phyloP scores from a whole-genome alignment of 2,113 vertebrate species.

The Reinhardtius hippoglossoides region DNA sequence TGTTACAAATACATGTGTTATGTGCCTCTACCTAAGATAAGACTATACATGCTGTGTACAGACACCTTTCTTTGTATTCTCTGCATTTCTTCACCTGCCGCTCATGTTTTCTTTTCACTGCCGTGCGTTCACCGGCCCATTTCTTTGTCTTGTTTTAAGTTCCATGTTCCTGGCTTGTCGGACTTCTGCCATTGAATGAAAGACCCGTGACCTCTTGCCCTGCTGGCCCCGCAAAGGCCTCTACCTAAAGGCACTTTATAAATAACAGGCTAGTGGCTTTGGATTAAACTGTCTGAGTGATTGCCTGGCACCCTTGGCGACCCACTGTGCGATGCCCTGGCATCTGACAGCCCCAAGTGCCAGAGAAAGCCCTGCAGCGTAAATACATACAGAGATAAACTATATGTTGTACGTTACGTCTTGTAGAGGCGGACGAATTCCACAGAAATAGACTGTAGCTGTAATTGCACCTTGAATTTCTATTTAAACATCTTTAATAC shows the following conservation, averaged over 20 bases:
- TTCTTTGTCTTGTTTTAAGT: constrained; percentile 9
- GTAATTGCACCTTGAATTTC: not conserved
- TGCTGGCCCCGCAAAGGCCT: constrained; percentile 45
- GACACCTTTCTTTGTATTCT: constrained; percentile 25
- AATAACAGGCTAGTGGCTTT: constrained; percentile 80
- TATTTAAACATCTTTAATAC: not conserved
- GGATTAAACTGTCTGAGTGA: constrained; percentile 79
- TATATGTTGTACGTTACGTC: not conserved
- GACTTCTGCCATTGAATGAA: constrained; percentile 25
- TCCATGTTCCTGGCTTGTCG: constrained; percentile 14
- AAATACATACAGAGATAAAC: constrained; percentile 12
- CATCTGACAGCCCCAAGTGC: constrained; percentile 47
- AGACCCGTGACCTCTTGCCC: constrained; percentile 67
- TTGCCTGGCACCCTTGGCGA: constrained; percentile 65
- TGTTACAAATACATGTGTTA: constrained; percentile 51
- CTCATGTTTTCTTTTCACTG: constrained; percentile 26
- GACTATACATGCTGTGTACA: constrained; percentile 11
- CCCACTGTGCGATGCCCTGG: constrained; percentile 69
- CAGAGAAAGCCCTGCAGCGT: constrained; percentile 33
- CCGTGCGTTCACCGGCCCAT: constrained; percentile 1
- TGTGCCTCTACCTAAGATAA: constrained; percentile 35
- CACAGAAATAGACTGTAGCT: constrained; percentile 3
- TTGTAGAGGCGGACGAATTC: not conserved
- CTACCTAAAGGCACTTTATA: constrained; percentile 78
- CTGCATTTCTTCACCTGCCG: constrained; percentile 23